Base-by-base conservation (phyloP, 1,140 invertebrate genomes). In the Lepidurus apus region DNA sequence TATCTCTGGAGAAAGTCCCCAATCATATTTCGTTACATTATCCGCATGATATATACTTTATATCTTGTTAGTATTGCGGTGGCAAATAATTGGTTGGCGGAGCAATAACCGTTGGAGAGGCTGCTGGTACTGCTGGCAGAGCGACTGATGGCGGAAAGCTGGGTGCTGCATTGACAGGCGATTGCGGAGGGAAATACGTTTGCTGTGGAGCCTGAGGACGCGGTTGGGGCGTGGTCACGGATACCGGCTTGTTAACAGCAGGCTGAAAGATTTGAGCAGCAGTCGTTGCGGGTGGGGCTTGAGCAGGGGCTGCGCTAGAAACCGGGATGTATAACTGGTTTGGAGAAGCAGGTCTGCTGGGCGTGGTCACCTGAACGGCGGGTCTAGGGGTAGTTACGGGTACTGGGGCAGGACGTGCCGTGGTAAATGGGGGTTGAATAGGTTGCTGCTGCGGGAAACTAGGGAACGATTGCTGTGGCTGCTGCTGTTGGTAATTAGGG, bases 61-160 rank as follows among this genome's bases (percentile, higher is more conserved):
- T 42, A 10, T 26, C 73, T 34, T 73, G 13, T 13, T 45, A 74
- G 34, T 74, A 42, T 34, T 34, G 34, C 7, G 77, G 73, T 78
- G 77, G 73, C 21, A 74, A 73, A 21, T 73, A 78, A 0, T 42
- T 65, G 17, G 73, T 74, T 78, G 42, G 76, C 13, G 76, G 47
- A 74, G 34, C 13, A 34, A 26, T 77, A 0, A 44, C 44, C 7
- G 43, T 17, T 13, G 47, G 77, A 9, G 77, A 42, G 24, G 73
- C 21, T 17, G 47, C 76, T 73, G 26, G 21, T 77, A 44, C 34
- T 24, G 17, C 17, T 42, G n/a, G n/a, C 3, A n/a, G 34, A 75
- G 47, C 76, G 43, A 43, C 21, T 42, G 77, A 21, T 8, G 21
- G 10, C 24, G 5, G 43, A 42, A 74, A 42, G 42, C 26, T 43